Conservation (phyloP, 2,113 vertebrate genomes). For the Megalops atlanticus region DNA sequence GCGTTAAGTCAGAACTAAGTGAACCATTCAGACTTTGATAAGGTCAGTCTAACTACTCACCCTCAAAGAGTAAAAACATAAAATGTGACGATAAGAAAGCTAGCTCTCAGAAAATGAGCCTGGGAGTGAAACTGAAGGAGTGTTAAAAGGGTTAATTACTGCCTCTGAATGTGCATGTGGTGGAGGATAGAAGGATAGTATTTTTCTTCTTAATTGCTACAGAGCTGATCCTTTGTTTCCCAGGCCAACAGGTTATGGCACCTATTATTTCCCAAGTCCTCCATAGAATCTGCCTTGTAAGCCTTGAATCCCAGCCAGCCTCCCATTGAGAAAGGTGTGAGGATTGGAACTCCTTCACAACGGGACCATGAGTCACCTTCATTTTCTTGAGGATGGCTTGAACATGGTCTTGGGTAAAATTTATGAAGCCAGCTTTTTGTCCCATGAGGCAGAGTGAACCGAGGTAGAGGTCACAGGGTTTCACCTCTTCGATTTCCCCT, state of each 20-base stretch:
- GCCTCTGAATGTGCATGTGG: conserved; percentile 30
- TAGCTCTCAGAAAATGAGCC: conserved; percentile 39
- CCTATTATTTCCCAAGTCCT: background rate
- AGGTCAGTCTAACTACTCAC: conserved; percentile 35
- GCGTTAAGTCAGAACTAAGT: conserved; percentile 22
- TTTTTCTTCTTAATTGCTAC: conserved; percentile 31
- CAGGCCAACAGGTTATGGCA: conserved; percentile 14
- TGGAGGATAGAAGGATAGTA: conserved; percentile 36
- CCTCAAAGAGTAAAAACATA: conserved; percentile 50
- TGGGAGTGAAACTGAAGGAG: conserved; percentile 44
- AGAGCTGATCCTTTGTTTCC: conserved; percentile 35
- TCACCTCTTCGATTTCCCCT: background rate
- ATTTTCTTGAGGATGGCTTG: background rate
- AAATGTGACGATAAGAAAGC: conserved; percentile 34
- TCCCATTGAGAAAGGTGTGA: conserved; percentile 1
- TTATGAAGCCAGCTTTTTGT: background rate
- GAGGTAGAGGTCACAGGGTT: background rate
- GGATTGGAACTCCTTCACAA: conserved; percentile 3
- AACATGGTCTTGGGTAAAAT: background rate
- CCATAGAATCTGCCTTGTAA: background rate
- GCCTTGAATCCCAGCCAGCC: conserved; percentile 11
- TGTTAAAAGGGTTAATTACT: conserved; percentile 50
- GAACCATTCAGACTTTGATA: conserved; percentile 6
- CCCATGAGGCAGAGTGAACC: background rate
- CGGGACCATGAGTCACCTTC: background rate